These are phyloP conservation scores for Argyra leucocephala DNA, from an alignment of 2,888 invertebrate species.

Conservation along the genomic window DNA sequence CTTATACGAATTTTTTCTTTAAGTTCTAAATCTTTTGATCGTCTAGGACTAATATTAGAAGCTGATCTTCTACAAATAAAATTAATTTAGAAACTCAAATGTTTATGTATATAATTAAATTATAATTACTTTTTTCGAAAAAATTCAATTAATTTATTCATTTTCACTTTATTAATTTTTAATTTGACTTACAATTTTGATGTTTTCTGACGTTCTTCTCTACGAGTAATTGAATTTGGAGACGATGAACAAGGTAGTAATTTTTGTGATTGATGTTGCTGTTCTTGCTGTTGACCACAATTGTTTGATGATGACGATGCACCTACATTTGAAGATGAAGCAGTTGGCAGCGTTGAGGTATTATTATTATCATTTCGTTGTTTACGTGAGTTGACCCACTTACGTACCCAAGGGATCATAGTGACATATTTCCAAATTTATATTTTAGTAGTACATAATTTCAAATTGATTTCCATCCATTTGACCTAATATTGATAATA, in stretches of 20 bases:
- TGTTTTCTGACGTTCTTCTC: constrained; percentile 18
- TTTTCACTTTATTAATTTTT: constrained; percentile 27
- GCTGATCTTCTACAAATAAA: background rate
- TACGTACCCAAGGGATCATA: constrained; percentile 44
- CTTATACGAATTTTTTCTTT: constrained; percentile 34
- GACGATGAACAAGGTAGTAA: constrained; percentile 14
- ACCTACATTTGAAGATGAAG: constrained; percentile 14
- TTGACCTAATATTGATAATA: too few species aligned
- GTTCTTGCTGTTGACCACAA: constrained; percentile 14
- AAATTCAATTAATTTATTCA: constrained; percentile 38
- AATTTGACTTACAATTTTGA: constrained; percentile 31
- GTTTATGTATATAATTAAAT: background rate
- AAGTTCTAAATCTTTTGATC: background rate
- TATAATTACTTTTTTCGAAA: constrained; percentile 32
- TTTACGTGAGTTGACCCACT: constrained; percentile 41
- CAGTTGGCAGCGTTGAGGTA: constrained; percentile 11
- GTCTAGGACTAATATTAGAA: background rate
- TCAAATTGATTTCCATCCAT: background rate
- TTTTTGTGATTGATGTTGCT: constrained; percentile 12
- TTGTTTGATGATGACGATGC: constrained; percentile 15
- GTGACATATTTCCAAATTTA: background rate
- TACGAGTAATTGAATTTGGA: constrained; percentile 17
- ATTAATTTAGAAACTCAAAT: background rate
- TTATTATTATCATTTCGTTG: constrained; percentile 31
- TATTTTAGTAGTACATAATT: background rate